Percentiles rank a stretch among this genome's conserved stretches.
Evolutionary conservation across 1,140 invertebrate species (phyloP).

Genomic region (Drosophila bipectinata): DNA sequence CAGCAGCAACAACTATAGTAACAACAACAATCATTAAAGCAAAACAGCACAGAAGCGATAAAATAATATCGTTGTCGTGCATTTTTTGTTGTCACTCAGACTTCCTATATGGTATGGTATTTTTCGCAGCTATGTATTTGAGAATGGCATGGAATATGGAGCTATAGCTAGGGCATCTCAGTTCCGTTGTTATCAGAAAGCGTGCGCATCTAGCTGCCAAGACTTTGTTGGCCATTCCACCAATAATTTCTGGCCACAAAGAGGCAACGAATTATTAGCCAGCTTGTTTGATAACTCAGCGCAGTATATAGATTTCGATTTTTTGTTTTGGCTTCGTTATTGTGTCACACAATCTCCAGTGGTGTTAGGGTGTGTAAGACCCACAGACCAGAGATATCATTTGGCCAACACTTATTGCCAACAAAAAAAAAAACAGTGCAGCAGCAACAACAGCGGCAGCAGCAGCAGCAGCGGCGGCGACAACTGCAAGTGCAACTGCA

Average conservation of each 20-base stretch:
- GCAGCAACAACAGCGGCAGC: constrained; percentile 2
- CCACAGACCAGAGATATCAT: constrained; percentile 26
- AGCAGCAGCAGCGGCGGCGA: constrained; percentile 24
- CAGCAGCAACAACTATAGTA: constrained; percentile 40
- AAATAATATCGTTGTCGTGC: constrained; percentile 72
- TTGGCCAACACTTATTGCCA: constrained; percentile 12
- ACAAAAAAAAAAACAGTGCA: neutral
- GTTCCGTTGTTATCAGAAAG: constrained; percentile 44
- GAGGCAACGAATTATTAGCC: constrained; percentile 19
- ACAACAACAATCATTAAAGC: neutral
- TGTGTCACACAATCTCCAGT: constrained; percentile 10
- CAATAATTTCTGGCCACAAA: constrained; percentile 30
- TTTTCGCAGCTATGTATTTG: neutral
- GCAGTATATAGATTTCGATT: constrained; percentile 5
- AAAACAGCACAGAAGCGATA: constrained; percentile 37
- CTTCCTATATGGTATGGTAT: constrained; percentile 43
- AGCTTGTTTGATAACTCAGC: constrained; percentile 30
- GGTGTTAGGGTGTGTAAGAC: neutral
- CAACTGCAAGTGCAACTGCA: constrained; percentile 64
- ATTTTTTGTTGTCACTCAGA: constrained; percentile 41
- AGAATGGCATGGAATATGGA: neutral
- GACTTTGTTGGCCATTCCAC: constrained; percentile 12
- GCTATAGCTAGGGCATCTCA: constrained; percentile 32
- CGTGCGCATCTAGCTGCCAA: constrained; percentile 43
- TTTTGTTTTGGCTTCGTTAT: neutral